Conservation (phyloP, 2,113 vertebrate species). For the Seriola rivoliana region DNA sequence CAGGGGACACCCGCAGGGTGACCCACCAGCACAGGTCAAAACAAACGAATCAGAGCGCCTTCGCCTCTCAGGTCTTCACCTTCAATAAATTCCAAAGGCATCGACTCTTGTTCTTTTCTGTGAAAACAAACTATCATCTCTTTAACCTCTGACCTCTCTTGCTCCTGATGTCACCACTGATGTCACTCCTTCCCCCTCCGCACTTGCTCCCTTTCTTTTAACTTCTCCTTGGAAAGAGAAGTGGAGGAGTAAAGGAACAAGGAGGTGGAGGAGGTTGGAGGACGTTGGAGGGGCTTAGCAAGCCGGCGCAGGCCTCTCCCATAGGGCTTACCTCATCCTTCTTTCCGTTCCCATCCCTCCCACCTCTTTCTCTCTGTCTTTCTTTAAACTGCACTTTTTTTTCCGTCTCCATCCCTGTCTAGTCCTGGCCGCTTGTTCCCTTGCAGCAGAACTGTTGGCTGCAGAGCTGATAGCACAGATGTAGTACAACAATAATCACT, state of each 20-base stretch:
- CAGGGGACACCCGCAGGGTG: constrained; percentile 25
- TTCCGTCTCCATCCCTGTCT: constrained; percentile 3
- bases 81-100: constrained; percentile 37
- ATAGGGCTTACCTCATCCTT: constrained; percentile 72
- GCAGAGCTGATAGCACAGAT: neutral
- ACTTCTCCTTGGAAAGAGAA: constrained; percentile 49
- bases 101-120: constrained; percentile 18
- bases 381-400: constrained; percentile 47
- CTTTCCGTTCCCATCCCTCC: constrained; percentile 74
- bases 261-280: constrained; percentile 40
- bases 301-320: constrained; percentile 58
- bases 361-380: constrained; percentile 48
- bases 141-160: constrained; percentile 45
- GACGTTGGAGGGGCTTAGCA: constrained; percentile 36
- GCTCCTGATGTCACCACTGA: constrained; percentile 49
- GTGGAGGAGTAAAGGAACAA: constrained; percentile 36
- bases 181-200: constrained; percentile 32
- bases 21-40: constrained; percentile 28
- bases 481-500: neutral
- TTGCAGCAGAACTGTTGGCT: constrained; percentile 18
- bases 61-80: constrained; percentile 33
- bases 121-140: constrained; percentile 54
- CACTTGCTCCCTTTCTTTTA: constrained; percentile 1
- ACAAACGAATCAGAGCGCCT: constrained; percentile 27
- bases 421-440: neutral